These are phyloP conservation scores for Vespertilio murinus DNA, from an alignment of 2,797 vertebrate genomes.

Conservation along the genomic window DNA sequence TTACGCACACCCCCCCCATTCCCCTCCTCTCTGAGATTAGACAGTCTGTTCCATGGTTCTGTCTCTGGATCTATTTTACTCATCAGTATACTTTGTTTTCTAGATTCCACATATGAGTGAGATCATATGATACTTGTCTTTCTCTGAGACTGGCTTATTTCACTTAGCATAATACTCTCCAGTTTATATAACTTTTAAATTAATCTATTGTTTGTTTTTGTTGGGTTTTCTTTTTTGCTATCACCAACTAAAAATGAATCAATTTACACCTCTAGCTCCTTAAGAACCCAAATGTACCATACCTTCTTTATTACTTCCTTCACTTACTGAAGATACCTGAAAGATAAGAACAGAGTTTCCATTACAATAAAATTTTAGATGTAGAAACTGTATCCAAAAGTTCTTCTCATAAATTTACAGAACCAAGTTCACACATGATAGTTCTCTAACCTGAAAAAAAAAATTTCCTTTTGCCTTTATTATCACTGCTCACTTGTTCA, in stretches of 20 bases:
- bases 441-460: slow-evolving; percentile 19
- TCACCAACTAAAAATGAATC: neutral
- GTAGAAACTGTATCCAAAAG: neutral
- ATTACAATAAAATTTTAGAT: slow-evolving; percentile 38
- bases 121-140: too few relatives aligned
- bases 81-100: too few relatives aligned
- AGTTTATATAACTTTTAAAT: slow-evolving; percentile 30
- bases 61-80: too few relatives aligned
- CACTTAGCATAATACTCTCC: too few relatives aligned
- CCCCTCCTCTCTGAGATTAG: too few relatives aligned
- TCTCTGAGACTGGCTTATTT: too few relatives aligned
- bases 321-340: slow-evolving; percentile 84
- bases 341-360: slow-evolving; percentile 52
- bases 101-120: too few relatives aligned
- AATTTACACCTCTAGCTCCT: neutral
- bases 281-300: slow-evolving; percentile 58
- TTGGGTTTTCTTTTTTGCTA: neutral
- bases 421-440: slow-evolving; percentile 35
- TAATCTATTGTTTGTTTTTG: neutral
- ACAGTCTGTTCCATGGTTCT: too few relatives aligned
- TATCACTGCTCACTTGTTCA: neutral
- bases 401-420: neutral
- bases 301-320: slow-evolving; percentile 88
- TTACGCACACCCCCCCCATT: too few relatives aligned
- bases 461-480: neutral